Percentiles rank a stretch among this genome's conserved stretches.
These are phyloP conservation scores for Tapirus indicus DNA, from an alignment of 2,797 vertebrate genomes.

Conservation along the genomic window DNA sequence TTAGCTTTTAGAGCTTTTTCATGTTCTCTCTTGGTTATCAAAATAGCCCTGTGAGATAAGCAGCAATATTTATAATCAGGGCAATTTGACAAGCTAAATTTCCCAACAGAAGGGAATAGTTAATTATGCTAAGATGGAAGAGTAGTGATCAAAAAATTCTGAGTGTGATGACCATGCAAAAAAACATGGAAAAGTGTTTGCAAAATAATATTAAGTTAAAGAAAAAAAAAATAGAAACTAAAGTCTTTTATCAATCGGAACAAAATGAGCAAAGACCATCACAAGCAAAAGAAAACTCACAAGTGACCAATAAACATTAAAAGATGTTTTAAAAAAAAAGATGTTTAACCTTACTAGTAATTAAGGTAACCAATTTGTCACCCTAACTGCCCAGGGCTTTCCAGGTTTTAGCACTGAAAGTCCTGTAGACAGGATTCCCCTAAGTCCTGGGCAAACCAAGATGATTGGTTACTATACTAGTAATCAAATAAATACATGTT, in stretches of 20 bases:
- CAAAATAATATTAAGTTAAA: conserved; percentile 36
- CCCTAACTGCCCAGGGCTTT: not conserved
- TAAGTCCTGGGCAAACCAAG: not conserved
- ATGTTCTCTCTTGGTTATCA: conserved; percentile 12
- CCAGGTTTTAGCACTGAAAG: not conserved
- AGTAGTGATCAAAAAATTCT: not conserved
- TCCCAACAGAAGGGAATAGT: not conserved
- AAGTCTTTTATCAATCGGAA: not conserved
- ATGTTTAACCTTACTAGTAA: not conserved
- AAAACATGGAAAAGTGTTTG: not conserved
- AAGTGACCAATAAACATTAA: not conserved
- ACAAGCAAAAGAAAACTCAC: not conserved
- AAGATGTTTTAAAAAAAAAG: not conserved
- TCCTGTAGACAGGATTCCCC: not conserved
- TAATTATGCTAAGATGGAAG: conserved; percentile 41
- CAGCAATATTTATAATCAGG: conserved; percentile 39
- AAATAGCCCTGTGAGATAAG: not conserved
- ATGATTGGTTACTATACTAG: not conserved
- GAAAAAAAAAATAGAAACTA: not conserved
- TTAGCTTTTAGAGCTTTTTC: conserved; percentile 1
- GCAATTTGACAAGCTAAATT: not conserved
- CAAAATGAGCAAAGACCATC: not conserved
- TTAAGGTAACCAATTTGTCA: not conserved
- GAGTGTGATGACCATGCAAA: not conserved
- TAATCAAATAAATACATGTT: not conserved